Evolutionary conservation across 2,113 vertebrate species (phyloP).

Genomic region (Noturus placidus): DNA sequence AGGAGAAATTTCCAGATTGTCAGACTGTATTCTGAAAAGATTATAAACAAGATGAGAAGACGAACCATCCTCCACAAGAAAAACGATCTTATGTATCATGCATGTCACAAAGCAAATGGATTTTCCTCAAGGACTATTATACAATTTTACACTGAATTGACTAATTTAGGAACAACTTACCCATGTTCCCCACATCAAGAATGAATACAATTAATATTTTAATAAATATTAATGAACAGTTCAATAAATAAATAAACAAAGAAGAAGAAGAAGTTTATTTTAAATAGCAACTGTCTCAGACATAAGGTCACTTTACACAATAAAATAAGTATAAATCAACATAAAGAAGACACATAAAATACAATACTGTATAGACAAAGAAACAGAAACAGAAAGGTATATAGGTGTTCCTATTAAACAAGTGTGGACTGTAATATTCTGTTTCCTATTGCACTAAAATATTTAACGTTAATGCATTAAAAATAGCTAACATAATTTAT

Average conservation of each 20-base stretch:
- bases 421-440: not conserved
- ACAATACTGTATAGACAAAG: too few species aligned
- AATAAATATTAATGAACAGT: not conserved
- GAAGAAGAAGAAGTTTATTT: too few species aligned
- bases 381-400: too few species aligned
- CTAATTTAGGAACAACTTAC: not conserved
- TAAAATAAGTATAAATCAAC: too few species aligned
- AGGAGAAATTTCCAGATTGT: not conserved
- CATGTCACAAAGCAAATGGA: too few species aligned
- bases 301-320: too few species aligned
- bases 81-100: not conserved
- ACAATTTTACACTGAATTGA: not conserved
- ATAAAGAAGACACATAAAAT: too few species aligned
- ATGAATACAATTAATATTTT: not conserved
- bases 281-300: too few species aligned
- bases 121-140: too few species aligned
- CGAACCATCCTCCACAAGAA: not conserved
- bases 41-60: not conserved
- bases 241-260: not conserved
- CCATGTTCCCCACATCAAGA: not conserved
- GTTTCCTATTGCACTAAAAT: not conserved
- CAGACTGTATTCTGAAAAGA: not conserved
- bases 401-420: not conserved
- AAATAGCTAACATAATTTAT: not conserved
- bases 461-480: not conserved